Percentiles rank a stretch among this genome's conserved stretches.
Evolutionary conservation across 1,140 invertebrate species (phyloP).

Genomic region (Gyrodactylus bullatarudis): DNA sequence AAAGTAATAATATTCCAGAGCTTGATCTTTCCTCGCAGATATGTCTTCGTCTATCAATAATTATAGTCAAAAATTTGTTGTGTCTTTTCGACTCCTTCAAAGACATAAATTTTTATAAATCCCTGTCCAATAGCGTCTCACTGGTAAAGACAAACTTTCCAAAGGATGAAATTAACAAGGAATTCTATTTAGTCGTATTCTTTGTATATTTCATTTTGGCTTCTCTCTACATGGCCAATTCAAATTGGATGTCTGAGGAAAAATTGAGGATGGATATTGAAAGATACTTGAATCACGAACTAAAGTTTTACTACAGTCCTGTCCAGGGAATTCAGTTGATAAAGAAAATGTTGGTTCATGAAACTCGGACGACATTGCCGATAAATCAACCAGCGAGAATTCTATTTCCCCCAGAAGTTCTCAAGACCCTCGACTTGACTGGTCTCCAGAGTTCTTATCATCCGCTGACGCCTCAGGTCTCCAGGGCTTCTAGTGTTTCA

Average conservation of each 20-base stretch:
- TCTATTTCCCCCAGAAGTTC: background rate
- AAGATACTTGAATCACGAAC: background rate
- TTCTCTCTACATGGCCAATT: background rate
- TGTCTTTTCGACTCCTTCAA: background rate
- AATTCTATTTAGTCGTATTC: background rate
- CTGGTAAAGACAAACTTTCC: background rate
- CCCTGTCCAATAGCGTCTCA: background rate
- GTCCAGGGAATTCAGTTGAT: background rate
- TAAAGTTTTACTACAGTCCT: background rate
- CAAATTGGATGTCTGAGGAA: background rate
- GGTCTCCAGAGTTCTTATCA: background rate
- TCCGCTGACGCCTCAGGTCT: background rate
- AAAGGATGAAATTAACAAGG: background rate
- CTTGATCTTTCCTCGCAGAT: background rate
- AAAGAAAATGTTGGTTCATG: background rate
- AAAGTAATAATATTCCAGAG: background rate
- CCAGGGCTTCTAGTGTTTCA: background rate
- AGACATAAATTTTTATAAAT: background rate
- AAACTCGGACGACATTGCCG: background rate
- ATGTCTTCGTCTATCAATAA: background rate
- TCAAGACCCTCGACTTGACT: background rate
- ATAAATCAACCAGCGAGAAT: background rate
- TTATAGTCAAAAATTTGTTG: background rate
- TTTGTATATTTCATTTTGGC: background rate
- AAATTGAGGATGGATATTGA: background rate